These are phyloP conservation scores for Blastobasis lacticolella DNA, from an alignment of 2,888 invertebrate genomes.

Conservation along the genomic window DNA sequence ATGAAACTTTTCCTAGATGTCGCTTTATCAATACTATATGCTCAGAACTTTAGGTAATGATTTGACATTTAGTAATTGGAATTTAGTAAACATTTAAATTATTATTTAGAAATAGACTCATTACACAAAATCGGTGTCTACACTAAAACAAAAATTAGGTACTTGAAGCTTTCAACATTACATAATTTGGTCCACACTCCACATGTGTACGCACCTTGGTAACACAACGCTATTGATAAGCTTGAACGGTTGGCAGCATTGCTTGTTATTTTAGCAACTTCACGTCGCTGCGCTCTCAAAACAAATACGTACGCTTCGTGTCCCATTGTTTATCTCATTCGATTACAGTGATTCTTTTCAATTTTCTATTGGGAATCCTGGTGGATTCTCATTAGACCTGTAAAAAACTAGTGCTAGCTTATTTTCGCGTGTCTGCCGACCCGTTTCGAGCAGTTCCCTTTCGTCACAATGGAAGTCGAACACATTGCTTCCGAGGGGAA, in stretches of 20 bases:
- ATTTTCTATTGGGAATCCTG: constrained; percentile 22
- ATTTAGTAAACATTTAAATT: not conserved
- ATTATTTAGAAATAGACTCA: not conserved
- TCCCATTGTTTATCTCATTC: constrained; percentile 37
- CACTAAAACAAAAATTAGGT: not conserved
- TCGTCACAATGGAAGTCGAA: constrained; percentile 65
- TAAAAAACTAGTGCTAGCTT: constrained; percentile 6
- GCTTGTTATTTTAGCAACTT: constrained; percentile 61
- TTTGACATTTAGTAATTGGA: not conserved
- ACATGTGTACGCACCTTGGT: not conserved
- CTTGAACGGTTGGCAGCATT: constrained; percentile 7
- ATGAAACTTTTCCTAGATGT: no score
- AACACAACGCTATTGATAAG: constrained; percentile 2
- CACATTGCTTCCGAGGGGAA: constrained; percentile 62
- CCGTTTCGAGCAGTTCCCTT: constrained; percentile 12
- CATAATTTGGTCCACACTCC: not conserved
- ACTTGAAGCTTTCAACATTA: not conserved
- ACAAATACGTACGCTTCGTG: constrained; percentile 56
- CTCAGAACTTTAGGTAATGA: not conserved
- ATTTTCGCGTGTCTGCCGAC: constrained; percentile 24
- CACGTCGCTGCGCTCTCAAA: constrained; percentile 57
- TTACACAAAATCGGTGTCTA: not conserved
- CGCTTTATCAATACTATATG: no score
- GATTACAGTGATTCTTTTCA: constrained; percentile 23
- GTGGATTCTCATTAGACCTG: constrained; percentile 18